Base-by-base conservation (phyloP, 2,888 invertebrate species). In the Acanthopleura granulata region DNA sequence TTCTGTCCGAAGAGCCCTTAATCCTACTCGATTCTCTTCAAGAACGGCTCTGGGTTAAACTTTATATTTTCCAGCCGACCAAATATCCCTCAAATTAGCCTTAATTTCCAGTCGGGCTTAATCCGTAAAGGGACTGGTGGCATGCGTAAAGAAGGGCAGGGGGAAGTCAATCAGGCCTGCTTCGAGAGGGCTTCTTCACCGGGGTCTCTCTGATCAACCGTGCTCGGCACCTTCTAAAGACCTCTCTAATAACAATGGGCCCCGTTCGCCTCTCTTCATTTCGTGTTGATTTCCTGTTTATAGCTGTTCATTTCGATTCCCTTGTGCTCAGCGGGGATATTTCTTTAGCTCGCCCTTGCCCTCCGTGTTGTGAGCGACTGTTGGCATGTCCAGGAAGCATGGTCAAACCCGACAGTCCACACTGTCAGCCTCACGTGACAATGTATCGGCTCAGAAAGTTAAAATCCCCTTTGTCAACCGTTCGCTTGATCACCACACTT, bases 61-160 rank as follows among this genome's bases (percentile, higher is more conserved):
- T 66, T 66, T 66, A 66, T 66, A 66, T 66, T 66, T 66, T 66
- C 66, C 66, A 66, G 22, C 22, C 22, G 66, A 25, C 29, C 66
- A 66, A 66, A 66, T 66, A 66, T 27, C 66, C 66, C 6, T 27
- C 66, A 66, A 66, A 66, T 66, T 66, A 66, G 66, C 29, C 66
- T 66, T 66, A 66, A 66, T 66, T 27, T 66, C 66, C 66, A 66
- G 25, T 1, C 66, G 6, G 66, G 66, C 29, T 66, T 66, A 66
- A 66, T 66, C 22, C 16, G 66, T 22, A 66, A 66, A 66, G 27
- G 4, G 57, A 57, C 18, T 57, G n/a, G 12, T 12, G 57, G 57
- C 57, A n/a, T 40, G 57, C 18, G 57, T 22, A 57, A 57, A 22
- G 57, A 57, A 22, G 22, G 57, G 57, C 22, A n/a, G 57, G 57